Evolutionary conservation across 1,140 invertebrate species (phyloP).

Genomic region (Lutraria rhynchaena): DNA sequence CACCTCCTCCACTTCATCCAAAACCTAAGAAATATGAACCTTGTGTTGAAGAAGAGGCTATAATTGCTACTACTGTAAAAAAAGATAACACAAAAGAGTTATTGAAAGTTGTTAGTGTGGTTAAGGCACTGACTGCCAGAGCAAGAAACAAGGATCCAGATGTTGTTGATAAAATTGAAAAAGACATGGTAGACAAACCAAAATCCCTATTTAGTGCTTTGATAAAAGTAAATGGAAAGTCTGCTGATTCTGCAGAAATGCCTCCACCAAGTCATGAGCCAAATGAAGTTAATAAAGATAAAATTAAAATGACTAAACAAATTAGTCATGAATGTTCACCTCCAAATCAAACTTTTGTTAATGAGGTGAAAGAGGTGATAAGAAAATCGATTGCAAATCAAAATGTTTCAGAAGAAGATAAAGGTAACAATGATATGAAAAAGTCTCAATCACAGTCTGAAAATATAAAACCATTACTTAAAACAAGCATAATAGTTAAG

Average conservation of each 20-base stretch:
- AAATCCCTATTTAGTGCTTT: constrained; percentile 36
- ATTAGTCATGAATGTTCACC: constrained; percentile 2
- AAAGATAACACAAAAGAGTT: constrained; percentile 37
- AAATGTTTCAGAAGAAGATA: neutral
- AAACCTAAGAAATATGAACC: constrained; percentile 18
- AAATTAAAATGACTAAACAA: constrained; percentile 12
- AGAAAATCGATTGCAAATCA: constrained; percentile 10
- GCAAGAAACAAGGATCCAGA: constrained; percentile 48
- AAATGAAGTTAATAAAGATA: constrained; percentile 10
- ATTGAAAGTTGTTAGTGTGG: constrained; percentile 51
- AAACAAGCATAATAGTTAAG: constrained; percentile 52
- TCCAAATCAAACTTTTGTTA: constrained; percentile 24
- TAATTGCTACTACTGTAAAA: constrained; percentile 18
- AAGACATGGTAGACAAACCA: constrained; percentile 27
- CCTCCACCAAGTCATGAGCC: constrained; percentile 44
- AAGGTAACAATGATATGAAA: neutral
- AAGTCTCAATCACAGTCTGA: neutral
- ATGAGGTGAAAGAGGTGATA: constrained; percentile 13
- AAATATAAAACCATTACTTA: neutral
- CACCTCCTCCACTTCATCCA: constrained; percentile 10
- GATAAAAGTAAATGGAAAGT: constrained; percentile 32
- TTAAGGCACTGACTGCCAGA: constrained; percentile 41
- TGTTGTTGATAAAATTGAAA: constrained; percentile 38
- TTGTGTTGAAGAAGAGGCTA: constrained; percentile 42
- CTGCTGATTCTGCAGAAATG: neutral